A percentile compares a stretch with the other conserved stretches of the same genome.
Conservation (phyloP, 2,113 vertebrate species). For the Hucho hucho region DNA sequence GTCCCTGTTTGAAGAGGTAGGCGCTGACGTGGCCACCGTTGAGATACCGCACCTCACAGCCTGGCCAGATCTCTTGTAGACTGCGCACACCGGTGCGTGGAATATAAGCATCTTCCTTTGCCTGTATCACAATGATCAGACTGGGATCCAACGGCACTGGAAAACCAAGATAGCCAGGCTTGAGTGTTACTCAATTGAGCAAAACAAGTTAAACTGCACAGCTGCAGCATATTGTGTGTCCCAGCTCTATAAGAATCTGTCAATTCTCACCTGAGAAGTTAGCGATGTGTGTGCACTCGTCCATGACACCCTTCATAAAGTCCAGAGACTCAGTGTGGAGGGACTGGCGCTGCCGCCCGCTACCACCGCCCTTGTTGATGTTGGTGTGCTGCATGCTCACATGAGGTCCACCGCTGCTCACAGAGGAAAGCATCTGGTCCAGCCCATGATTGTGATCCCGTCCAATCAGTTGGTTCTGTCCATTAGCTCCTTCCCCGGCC, state of each 20-base stretch:
- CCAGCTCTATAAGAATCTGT: no score
- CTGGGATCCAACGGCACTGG: conserved; percentile 94
- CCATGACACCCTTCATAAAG: conserved; percentile 99
- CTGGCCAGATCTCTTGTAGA: conserved; percentile 95
- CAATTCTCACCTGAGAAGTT: conserved; percentile 89
- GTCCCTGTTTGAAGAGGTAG: conserved; percentile 95
- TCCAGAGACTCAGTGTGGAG: conserved; percentile 85
- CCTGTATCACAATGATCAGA: conserved; percentile 93
- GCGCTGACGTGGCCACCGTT: conserved; percentile 95
- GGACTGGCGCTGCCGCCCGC: conserved; percentile 55
- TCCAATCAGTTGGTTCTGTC: conserved; percentile 62
- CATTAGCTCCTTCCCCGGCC: conserved; percentile 43
- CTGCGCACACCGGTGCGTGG: conserved; percentile 93
- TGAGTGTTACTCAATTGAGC: no score
- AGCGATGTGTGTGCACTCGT: conserved; percentile 96
- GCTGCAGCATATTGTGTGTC: no score
- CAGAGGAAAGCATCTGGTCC: conserved; percentile 70
- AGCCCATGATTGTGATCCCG: conserved; percentile 29
- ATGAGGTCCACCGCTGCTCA: conserved; percentile 56
- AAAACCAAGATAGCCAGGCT: conserved; percentile 4
- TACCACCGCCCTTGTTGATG: not conserved
- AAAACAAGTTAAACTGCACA: not conserved
- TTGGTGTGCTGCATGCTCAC: conserved; percentile 27
- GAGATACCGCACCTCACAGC: conserved; percentile 92
- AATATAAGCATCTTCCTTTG: conserved; percentile 94